phyloP scores from a whole-genome alignment of 2,888 invertebrate genomes.

The Acanthosoma haemorrhoidale region DNA sequence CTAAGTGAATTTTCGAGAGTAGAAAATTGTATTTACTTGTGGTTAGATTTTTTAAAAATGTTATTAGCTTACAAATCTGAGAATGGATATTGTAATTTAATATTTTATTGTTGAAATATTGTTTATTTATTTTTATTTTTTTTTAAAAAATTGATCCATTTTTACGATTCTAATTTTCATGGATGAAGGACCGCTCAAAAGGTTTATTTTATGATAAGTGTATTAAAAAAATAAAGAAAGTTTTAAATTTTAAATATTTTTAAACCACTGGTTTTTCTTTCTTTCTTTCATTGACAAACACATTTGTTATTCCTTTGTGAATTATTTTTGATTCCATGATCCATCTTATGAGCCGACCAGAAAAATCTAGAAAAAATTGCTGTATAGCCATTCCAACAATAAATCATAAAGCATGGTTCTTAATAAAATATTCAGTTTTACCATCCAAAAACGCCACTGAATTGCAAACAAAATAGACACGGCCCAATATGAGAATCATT shows the following conservation, averaged over 20 bases:
- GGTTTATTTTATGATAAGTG: background rate
- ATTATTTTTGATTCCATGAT: too few relatives aligned
- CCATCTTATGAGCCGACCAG: too few relatives aligned
- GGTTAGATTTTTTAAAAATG: constrained; percentile 4
- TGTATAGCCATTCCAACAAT: too few relatives aligned
- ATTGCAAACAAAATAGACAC: too few relatives aligned
- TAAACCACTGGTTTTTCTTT: too few relatives aligned
- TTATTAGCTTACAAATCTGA: background rate
- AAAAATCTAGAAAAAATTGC: too few relatives aligned
- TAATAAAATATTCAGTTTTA: too few relatives aligned
- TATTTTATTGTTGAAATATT: constrained; percentile 17
- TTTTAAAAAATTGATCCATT: background rate
- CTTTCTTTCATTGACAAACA: background rate
- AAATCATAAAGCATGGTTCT: too few relatives aligned
- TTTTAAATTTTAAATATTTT: background rate
- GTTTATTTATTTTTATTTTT: constrained; percentile 6
- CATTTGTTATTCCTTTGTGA: background rate
- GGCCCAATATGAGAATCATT: too few relatives aligned
- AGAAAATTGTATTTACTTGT: constrained; percentile 8
- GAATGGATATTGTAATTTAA: constrained; percentile 4
- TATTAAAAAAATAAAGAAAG: constrained; percentile 3
- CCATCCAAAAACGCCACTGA: too few relatives aligned
- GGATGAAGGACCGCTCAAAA: background rate
- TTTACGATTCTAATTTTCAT: background rate
- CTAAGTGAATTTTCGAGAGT: background rate